Evolutionary conservation across 2,888 invertebrate genomes (phyloP), one percentile per base, ranked within the genome.

Genomic region (Nipponacmea schrenckii): DNA sequence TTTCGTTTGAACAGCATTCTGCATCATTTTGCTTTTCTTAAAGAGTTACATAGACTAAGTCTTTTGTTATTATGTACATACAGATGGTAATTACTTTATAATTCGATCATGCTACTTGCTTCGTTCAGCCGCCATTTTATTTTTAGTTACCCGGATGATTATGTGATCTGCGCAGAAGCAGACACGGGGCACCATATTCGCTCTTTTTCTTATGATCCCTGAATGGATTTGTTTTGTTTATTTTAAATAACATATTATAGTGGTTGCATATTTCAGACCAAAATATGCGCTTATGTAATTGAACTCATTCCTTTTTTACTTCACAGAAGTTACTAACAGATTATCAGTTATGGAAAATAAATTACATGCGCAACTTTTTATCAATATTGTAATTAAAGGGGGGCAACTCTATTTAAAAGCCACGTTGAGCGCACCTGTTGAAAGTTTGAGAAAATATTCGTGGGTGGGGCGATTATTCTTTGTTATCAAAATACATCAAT

Each of bases 1-100:
- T 67, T 80, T 81, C 71, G 80, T 81, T 75, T 78, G 76, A 71
- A 76, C 93, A 92, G 94, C 94, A 94, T 94, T 94, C 94, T 95
- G 94, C 95, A 95, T 95, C 75, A 81, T 93, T 79, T 73, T 77
- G 78, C 67, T 70, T 73, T 69, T 66, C 68, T 62, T 66, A 45
- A 67, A 65, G 56, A 68, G 44, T 44, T 14, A 62, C 62, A 67
- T 71, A 64, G 68, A 70, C 39, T 72, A 62, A 56, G 68, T 71
- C 65, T 69, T 27, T 46, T 73, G 64, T 66, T 69, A 69, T 66
- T 69, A 69, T 69, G 66, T 71, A 71, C 74, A 69, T 66, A 73
- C 75, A 77, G 77, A 77, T 79, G 79, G 78, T 75, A 78, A 78
- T 71, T 72, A 70, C 64, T 71, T 75, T 75, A 74, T 75, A 79